These are phyloP conservation scores for Meloidogyne floridensis DNA, from an alignment of 1,140 invertebrate species.

Conservation along the genomic window DNA sequence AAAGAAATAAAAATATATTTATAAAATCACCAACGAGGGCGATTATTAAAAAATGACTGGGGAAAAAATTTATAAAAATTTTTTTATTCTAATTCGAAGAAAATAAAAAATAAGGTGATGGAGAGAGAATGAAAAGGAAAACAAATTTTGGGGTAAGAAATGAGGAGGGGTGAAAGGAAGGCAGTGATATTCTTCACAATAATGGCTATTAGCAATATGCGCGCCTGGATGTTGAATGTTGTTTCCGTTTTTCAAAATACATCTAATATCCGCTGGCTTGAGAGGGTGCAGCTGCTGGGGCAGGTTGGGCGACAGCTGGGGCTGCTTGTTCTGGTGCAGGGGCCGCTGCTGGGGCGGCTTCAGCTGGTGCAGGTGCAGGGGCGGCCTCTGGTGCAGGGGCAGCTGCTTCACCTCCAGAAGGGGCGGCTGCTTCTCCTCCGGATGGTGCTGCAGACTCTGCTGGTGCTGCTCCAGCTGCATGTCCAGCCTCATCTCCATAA, in stretches of 20 bases:
- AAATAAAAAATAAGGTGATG: not conserved
- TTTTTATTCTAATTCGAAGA: not conserved
- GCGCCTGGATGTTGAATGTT: not conserved
- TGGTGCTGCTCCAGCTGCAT: slow-evolving; percentile 7
- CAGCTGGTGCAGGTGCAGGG: slow-evolving; percentile 9
- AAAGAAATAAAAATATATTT: not conserved
- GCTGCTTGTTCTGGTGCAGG: slow-evolving; percentile 20
- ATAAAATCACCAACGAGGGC: not conserved
- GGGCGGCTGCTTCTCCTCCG: slow-evolving; percentile 9
- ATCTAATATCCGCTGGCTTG: slow-evolving; percentile 7
- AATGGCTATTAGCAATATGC: not conserved
- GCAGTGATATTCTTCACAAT: not conserved
- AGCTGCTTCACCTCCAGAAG: not conserved
- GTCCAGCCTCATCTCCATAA: slow-evolving; percentile 21
- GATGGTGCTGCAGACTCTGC: slow-evolving; percentile 12
- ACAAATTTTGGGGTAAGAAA: not conserved
- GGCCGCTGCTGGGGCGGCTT: not conserved
- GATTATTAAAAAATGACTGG: not conserved
- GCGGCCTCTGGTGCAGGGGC: slow-evolving; percentile 9
- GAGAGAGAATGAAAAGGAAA: not conserved
- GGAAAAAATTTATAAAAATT: not conserved
- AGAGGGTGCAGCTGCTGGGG: slow-evolving; percentile 11
- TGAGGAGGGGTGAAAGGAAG: not conserved
- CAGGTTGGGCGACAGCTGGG: slow-evolving; percentile 1
- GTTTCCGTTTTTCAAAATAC: not conserved